These are phyloP conservation scores for Geophilus truncorum DNA, from an alignment of 2,888 invertebrate species.

Conservation along the genomic window DNA sequence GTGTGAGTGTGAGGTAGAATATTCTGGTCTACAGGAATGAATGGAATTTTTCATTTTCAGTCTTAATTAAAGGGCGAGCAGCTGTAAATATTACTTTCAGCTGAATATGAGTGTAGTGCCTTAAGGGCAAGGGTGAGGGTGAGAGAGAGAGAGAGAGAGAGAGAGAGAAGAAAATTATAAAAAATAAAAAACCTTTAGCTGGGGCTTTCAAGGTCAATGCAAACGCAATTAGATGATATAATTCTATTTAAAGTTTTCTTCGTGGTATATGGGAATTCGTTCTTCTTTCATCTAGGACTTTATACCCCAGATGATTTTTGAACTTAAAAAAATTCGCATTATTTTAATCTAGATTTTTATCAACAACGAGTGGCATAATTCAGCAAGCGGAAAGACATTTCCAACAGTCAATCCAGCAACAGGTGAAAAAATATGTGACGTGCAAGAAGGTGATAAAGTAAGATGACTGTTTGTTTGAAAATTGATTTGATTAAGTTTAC, in stretches of 20 bases:
- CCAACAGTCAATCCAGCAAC: constrained; percentile 76
- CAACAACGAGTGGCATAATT: constrained; percentile 61
- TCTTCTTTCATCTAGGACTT: neutral
- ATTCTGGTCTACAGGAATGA: too few species aligned
- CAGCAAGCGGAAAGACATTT: constrained; percentile 80
- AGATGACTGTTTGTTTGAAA: constrained; percentile 35
- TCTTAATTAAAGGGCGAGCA: neutral
- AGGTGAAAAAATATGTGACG: constrained; percentile 65
- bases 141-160: too few species aligned
- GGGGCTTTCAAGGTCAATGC: neutral
- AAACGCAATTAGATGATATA: neutral
- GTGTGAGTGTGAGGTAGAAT: neutral
- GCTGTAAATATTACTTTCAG: neutral
- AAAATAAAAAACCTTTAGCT: too few species aligned
- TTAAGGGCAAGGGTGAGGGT: neutral
- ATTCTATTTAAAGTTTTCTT: neutral
- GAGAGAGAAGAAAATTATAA: too few species aligned
- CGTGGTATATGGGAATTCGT: neutral
- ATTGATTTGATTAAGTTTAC: neutral
- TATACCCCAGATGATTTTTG: too few species aligned
- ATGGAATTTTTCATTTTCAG: neutral
- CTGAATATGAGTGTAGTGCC: neutral
- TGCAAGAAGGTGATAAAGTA: constrained; percentile 81
- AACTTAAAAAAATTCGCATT: too few species aligned
- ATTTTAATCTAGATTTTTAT: constrained; percentile 58